phyloP scores from a whole-genome alignment of 2,888 invertebrate genomes.

The Mesorhabditis sp. region DNA sequence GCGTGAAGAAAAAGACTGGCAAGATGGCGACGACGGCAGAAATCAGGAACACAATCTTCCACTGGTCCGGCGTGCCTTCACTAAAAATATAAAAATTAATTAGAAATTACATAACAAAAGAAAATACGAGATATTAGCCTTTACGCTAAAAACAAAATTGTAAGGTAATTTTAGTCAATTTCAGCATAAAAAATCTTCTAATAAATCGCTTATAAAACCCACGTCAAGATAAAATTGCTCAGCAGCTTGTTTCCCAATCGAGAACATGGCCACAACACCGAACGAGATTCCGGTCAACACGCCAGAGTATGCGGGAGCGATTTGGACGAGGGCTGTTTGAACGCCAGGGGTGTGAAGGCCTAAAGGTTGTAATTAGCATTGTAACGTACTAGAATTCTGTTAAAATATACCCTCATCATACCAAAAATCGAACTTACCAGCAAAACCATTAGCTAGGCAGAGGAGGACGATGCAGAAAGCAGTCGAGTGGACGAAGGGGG shows the following conservation, averaged over 20 bases:
- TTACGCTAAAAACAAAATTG: too few species aligned
- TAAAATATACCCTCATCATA: not conserved
- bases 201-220: conserved; percentile 12
- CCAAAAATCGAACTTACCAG: conserved; percentile 29
- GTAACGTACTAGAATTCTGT: not conserved
- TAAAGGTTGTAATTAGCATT: conserved; percentile 14
- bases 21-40: conserved; percentile 50
- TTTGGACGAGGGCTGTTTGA: conserved; percentile 54
- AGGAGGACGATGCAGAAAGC: conserved; percentile 40
- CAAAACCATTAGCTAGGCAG: conserved; percentile 54
- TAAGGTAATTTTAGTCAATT: too few species aligned
- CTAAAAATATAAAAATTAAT: not conserved
- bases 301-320: conserved; percentile 55
- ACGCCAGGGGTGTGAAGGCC: conserved; percentile 56
- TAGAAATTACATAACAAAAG: not conserved
- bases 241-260: conserved; percentile 51
- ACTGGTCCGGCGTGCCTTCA: conserved; percentile 32
- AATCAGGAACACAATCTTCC: conserved; percentile 54
- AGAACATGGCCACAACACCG: conserved; percentile 49
- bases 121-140: not conserved
- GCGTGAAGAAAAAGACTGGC: conserved; percentile 53
- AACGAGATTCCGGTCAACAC: conserved; percentile 54
- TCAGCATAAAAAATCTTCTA: conserved; percentile 3
- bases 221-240: conserved; percentile 42
- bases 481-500: conserved; percentile 41